Base-by-base conservation (phyloP, 2,888 invertebrate genomes). In the Drosophila macrothrix region DNA sequence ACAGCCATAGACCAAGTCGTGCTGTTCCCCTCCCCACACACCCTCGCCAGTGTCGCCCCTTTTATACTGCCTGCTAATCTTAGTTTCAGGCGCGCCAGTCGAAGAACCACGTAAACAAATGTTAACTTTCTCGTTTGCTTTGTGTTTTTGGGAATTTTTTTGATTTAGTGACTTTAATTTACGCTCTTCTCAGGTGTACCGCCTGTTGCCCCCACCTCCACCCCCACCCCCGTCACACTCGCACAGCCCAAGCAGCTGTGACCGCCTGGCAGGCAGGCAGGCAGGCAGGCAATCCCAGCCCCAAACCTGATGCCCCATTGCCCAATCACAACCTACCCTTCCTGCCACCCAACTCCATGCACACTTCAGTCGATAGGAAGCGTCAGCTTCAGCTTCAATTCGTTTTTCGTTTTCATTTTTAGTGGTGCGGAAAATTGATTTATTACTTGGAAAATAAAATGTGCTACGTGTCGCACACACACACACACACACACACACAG, bases 161-260 rank as follows among this genome's bases (percentile, higher is more conserved):
- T 85, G 88, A 91, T 91, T 91, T 90, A 90, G 90, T 90, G 88
- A 91, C 91, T 90, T 90, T 91, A 90, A 90, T 90, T 90, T 91
- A 85, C 87, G 91, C 90, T 75, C 85, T 84, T 78, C 87, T 84
- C 90, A 90, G 90, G 90, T 90, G 91, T 84, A 84, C 67, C 88
- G 84, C 89, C 90, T 88, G 91, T 90, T 82, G 82, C 73, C 88
- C 75, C 77, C 28, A 10, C 80, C 75, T 75, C 77, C 28, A 10
- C 54, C 50, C 76, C 79, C 28, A 12, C 37, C 50, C 29, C 52
- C 19, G 4, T 46, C 46, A 14, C 12, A 19, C 50, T 29, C 37
- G 37, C 62, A 19, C 63, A 35, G 31, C 14, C 53, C 69, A 73
- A 73, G 74, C 82, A 82, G 80, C 83, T 82, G 82, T 74, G 83